phyloP scores from a whole-genome alignment of 2,797 vertebrate genomes.

The Gephyroberyx darwinii region DNA sequence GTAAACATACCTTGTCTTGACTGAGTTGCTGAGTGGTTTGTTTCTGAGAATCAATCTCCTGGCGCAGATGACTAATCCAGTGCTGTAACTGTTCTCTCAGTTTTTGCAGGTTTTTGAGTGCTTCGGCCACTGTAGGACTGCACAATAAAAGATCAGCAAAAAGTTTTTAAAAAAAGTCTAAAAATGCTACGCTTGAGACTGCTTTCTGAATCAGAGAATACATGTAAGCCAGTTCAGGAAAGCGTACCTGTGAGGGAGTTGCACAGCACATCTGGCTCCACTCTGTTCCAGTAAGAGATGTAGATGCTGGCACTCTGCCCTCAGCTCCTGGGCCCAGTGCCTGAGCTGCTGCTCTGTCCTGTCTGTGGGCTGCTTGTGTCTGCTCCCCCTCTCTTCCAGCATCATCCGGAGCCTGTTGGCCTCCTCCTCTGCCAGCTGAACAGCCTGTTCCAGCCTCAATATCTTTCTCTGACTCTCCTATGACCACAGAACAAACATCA shows the following conservation, averaged over 20 bases:
- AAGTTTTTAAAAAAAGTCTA: neutral
- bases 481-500: conserved; percentile 23
- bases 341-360: conserved; percentile 67
- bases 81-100: conserved; percentile 72
- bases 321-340: conserved; percentile 62
- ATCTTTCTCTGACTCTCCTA: conserved; percentile 71
- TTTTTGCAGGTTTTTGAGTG: conserved; percentile 62
- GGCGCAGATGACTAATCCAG: conserved; percentile 65
- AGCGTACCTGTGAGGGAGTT: conserved; percentile 56
- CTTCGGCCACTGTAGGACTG: conserved; percentile 65
- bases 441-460: conserved; percentile 39
- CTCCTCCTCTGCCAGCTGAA: conserved; percentile 69
- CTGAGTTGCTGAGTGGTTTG: conserved; percentile 59
- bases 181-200: no score
- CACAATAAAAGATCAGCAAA: neutral
- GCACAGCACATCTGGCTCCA: conserved; percentile 33
- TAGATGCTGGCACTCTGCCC: conserved; percentile 58
- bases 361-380: conserved; percentile 45
- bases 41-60: conserved; percentile 71
- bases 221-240: neutral
- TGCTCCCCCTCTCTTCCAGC: conserved; percentile 58
- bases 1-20: conserved; percentile 71
- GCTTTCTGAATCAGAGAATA: neutral
- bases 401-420: conserved; percentile 45
- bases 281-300: conserved; percentile 57